Evolutionary conservation across 2,888 invertebrate genomes (phyloP).

Genomic region (Macropis europaea): DNA sequence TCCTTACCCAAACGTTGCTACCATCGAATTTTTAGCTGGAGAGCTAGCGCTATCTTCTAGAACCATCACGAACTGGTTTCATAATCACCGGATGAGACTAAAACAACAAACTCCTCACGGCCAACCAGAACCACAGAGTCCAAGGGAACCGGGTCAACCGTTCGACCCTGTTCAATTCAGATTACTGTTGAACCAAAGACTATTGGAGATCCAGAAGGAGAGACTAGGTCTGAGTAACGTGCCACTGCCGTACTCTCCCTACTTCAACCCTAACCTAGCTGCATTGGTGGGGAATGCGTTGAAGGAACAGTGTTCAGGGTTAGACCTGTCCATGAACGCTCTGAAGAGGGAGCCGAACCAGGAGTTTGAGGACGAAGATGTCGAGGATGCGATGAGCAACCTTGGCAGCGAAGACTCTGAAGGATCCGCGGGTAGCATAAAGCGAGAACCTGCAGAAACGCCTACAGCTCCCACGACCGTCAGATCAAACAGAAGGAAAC

Average conservation of each 20-base stretch:
- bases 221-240: conserved; percentile 89
- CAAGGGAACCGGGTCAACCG: conserved; percentile 88
- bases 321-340: conserved; percentile 92
- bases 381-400: conserved; percentile 86
- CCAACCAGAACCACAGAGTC: conserved; percentile 86
- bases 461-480: conserved; percentile 77
- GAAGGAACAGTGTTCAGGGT: conserved; percentile 91
- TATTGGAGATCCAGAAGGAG: conserved; percentile 93
- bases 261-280: conserved; percentile 89
- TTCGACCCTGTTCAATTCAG: conserved; percentile 97
- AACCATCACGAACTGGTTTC: conserved; percentile 99
- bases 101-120: conserved; percentile 94
- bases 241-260: conserved; percentile 88
- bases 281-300: conserved; percentile 87
- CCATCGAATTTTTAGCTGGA: conserved; percentile 96
- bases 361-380: conserved; percentile 88
- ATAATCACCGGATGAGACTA: conserved; percentile 99
- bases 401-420: conserved; percentile 86
- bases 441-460: conserved; percentile 75
- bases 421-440: conserved; percentile 77
- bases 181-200: conserved; percentile 92
- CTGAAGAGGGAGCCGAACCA: conserved; percentile 89
- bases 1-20: conserved; percentile 97
- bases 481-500: conserved; percentile 90
- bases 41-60: conserved; percentile 95